Evolutionary conservation across 2,797 vertebrate species (phyloP).

Genomic region (Myiothlypis chrysogaster): DNA sequence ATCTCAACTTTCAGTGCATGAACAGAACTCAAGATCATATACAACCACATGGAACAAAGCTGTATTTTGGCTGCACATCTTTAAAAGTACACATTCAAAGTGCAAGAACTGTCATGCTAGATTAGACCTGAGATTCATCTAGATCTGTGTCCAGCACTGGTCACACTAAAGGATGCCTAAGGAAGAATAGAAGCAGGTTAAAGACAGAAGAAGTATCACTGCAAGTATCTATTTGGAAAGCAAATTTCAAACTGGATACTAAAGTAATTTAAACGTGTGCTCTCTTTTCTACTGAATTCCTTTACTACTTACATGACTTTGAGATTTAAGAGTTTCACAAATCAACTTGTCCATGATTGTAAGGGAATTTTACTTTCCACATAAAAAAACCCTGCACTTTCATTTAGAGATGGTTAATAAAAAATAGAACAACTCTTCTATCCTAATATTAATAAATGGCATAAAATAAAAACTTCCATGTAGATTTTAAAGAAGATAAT

Average conservation of each 20-base stretch:
- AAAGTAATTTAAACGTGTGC: not conserved
- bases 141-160: not conserved
- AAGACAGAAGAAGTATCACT: not conserved
- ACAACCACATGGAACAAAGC: rapidly evolving
- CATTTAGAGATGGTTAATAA: not conserved
- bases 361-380: not conserved
- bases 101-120: not conserved
- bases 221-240: not conserved
- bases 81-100: not conserved
- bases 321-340: not conserved
- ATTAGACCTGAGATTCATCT: not conserved
- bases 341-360: not conserved
- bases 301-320: not conserved
- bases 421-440: not conserved
- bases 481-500: not conserved
- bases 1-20: not conserved
- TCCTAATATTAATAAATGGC: not conserved
- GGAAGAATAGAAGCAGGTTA: not conserved
- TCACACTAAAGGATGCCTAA: not conserved
- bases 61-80: not conserved
- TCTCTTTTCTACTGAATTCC: not conserved
- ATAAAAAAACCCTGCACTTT: not conserved
- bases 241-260: not conserved
- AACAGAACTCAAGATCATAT: not conserved
- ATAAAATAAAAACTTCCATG: not conserved